Base-by-base conservation (phyloP, 2,113 vertebrate species). In the Paracanthobrama guichenoti region DNA sequence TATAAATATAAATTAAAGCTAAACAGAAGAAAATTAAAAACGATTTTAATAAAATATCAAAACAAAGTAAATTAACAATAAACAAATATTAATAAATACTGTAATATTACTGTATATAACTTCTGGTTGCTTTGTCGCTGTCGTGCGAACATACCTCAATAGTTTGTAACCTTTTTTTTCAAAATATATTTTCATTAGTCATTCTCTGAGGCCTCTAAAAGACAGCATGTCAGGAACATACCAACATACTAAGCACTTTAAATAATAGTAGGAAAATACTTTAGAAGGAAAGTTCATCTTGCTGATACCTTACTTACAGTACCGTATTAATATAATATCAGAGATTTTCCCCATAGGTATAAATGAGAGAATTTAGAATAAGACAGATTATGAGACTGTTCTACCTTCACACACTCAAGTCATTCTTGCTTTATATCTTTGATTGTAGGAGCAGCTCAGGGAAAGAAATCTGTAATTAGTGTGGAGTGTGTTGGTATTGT, bases 181-280 rank as follows among this genome's bases (percentile, higher is more conserved):
- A 9, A 22, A 55, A 55, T 22, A 22, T 22, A 55, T 16, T 3
- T 59, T 62, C 16, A 6, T 18, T 66, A 16, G 46, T 86, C 35
- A 26, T 35, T 44, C 78, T 86, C 64, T 35, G 71, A 76, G 64
- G 64, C 35, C 20, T 81, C 22, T 72, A n/a, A 24, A 80, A 69
- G 22, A 88, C 91, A 91, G 90, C 90, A 87, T 91, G 87, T 87
- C 53, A 16, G 66, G 90, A 83, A 88, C 85, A 88, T 88, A 88
- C 81, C 90, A 86, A 82, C 86, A 87, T 83, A 81, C 86, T 86
- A 78, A 85, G 79, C 74, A 67, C 64, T 79, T 64, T 46, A 26
- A 57, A 53, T 18, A 44, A 78, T 57, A 31, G 13, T 13, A 39
- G 18, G 20, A 55, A 59, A 22, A 22, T 48, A 66, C 73, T 71